These are phyloP conservation scores for Cephus runcator DNA, from an alignment of 2,888 invertebrate genomes.

Conservation along the genomic window DNA sequence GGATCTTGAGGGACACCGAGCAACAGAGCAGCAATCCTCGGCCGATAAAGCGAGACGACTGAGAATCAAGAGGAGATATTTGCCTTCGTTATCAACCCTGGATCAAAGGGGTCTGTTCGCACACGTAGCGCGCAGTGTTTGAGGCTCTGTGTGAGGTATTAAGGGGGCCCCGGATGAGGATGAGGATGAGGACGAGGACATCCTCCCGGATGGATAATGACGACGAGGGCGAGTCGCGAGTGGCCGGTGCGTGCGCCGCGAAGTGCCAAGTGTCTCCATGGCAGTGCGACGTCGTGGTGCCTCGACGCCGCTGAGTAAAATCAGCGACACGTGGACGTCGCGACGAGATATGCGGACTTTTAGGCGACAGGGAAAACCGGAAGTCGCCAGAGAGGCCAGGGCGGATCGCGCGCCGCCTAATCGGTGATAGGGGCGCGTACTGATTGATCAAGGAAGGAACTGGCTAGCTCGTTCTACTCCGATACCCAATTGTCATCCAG, in stretches of 20 bases:
- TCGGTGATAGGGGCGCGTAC: constrained; percentile 40
- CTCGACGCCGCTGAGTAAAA: constrained; percentile 22
- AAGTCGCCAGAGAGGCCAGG: constrained; percentile 41
- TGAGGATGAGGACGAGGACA: constrained; percentile 1
- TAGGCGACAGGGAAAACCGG: constrained; percentile 44
- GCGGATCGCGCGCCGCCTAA: constrained; percentile 41
- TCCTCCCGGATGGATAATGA: background rate
- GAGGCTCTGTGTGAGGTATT: background rate
- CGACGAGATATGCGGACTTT: constrained; percentile 40
- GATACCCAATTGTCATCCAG: background rate
- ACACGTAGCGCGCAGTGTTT: background rate
- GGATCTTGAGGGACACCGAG: background rate
- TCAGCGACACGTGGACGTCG: background rate
- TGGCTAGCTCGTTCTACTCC: background rate
- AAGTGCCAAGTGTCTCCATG: background rate
- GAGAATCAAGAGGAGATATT: background rate
- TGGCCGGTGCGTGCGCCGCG: background rate
- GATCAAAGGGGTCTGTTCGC: background rate
- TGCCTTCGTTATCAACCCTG: background rate
- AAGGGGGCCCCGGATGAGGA: background rate
- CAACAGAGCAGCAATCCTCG: background rate
- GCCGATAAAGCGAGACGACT: background rate
- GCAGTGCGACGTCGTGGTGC: background rate
- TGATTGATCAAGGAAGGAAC: background rate
- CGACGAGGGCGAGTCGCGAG: background rate